Percentiles rank a stretch among this genome's conserved stretches.
Evolutionary conservation across 2,113 vertebrate species (phyloP).

Genomic region (Origma solitaria): DNA sequence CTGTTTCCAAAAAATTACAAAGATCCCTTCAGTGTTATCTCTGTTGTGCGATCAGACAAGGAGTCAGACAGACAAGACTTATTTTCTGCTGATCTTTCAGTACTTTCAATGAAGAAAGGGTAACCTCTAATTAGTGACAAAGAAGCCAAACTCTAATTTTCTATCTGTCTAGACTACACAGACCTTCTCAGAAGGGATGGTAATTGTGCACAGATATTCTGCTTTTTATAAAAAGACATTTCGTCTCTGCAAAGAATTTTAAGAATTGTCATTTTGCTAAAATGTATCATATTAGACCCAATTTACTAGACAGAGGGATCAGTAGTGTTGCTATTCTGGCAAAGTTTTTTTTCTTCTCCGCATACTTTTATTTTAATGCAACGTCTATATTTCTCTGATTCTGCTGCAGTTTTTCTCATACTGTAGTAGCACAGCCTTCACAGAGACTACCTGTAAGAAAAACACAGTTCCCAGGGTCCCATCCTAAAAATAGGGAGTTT

Average conservation of each 20-base stretch:
- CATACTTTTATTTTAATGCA: neutral
- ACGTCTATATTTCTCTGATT: neutral
- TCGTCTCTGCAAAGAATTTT: neutral
- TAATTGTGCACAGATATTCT: neutral
- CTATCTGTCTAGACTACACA: neutral
- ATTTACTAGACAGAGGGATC: neutral
- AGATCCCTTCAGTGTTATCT: neutral
- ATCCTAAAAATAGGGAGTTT: slow-evolving; percentile 34
- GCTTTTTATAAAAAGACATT: neutral
- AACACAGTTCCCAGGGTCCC: neutral
- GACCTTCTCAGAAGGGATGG: neutral
- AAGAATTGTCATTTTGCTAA: accelerated
- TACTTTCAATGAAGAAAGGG: neutral
- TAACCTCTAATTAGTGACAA: neutral
- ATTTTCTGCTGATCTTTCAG: neutral
- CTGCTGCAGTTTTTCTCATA: neutral
- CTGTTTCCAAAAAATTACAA: neutral
- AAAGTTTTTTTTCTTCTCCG: neutral
- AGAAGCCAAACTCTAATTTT: neutral
- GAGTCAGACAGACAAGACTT: neutral
- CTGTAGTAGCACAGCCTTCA: neutral
- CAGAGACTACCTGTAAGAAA: neutral
- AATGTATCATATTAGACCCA: neutral
- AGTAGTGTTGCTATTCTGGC: neutral
- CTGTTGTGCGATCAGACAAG: neutral